Base-by-base conservation (phyloP, 2,113 vertebrate species). In the Cyprinodon variegatus region DNA sequence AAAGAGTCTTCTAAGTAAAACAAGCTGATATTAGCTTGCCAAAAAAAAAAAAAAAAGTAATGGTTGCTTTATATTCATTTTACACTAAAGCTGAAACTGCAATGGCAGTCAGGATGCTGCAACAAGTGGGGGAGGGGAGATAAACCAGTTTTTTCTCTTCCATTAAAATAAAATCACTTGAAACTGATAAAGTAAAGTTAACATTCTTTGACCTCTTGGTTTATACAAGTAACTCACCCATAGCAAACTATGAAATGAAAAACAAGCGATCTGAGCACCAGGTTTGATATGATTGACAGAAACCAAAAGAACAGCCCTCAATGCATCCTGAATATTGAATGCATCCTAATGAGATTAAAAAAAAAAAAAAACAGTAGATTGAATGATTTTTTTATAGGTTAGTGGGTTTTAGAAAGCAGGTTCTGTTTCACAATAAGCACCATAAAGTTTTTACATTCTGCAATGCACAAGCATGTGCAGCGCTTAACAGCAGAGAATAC, bases 401-500 rank as follows among this genome's bases (percentile, higher is more conserved):
- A 77, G 4, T 63, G 53, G 73, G 77, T 41, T 41, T 57, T 78
- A 63, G 61, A 78, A 46, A 77, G 66, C 62, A 83, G 72, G 67
- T 77, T 89, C 80, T 70, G 77, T 82, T 71, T 76, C 29, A 78
- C 81, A 84, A 68, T 70, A 78, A 94, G 91, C 92, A 93, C 91
- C 91, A 77, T 78, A 60, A 41, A 70, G 59, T 84, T 39, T 29
- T 41, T 86, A 92, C 90, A 91, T 93, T 91, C 90, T 81, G 71
- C 60, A 61, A 77, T 74, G 77, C 64, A 82, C 43, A 64, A 40
- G 72, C 15, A 78, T 46, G 20, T 13, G 64, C 10, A 50, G 20
- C 8, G 14, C 61, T n/a, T 46, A 4, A 57, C 71, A 84, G 67
- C 74, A 77, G 70, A 70, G 53, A 8, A 11, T 45, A 45, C 50